A percentile compares a stretch with the other conserved stretches of the same genome.
These are phyloP conservation scores for Cynopterus sphinx DNA, from an alignment of 2,797 vertebrate genomes.

Conservation along the genomic window DNA sequence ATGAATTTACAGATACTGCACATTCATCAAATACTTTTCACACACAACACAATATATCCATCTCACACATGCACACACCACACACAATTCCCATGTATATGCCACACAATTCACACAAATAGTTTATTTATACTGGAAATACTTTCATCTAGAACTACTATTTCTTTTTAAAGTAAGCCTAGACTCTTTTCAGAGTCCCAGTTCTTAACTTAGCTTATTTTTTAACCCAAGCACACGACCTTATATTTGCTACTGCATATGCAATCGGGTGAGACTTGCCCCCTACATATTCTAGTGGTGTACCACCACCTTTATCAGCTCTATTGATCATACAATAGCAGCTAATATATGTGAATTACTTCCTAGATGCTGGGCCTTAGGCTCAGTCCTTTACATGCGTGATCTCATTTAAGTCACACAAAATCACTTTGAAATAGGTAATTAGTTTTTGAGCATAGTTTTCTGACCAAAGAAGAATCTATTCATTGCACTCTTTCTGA, in stretches of 20 bases:
- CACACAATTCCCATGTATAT: neutral
- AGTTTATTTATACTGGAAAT: conserved; percentile 6
- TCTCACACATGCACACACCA: neutral
- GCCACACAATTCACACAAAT: neutral
- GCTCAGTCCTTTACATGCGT: neutral
- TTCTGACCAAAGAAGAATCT: conserved; percentile 32
- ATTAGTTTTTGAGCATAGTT: neutral
- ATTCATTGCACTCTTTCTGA: neutral
- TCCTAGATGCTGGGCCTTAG: neutral
- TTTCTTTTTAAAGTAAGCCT: neutral
- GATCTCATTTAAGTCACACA: neutral
- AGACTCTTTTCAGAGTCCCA: neutral
- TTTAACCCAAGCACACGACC: conserved; percentile 33
- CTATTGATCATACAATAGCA: neutral
- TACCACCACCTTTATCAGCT: neutral
- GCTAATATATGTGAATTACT: neutral
- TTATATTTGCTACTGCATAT: conserved; percentile 30
- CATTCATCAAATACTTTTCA: neutral
- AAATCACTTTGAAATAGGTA: neutral
- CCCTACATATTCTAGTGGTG: neutral
- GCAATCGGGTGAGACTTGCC: neutral
- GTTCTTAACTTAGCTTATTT: conserved; percentile 36
- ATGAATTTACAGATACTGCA: neutral
- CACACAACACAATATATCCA: neutral
- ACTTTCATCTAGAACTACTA: conserved; percentile 12